phyloP scores from a whole-genome alignment of 2,888 invertebrate genomes.

The Scaptomyza reducta region DNA sequence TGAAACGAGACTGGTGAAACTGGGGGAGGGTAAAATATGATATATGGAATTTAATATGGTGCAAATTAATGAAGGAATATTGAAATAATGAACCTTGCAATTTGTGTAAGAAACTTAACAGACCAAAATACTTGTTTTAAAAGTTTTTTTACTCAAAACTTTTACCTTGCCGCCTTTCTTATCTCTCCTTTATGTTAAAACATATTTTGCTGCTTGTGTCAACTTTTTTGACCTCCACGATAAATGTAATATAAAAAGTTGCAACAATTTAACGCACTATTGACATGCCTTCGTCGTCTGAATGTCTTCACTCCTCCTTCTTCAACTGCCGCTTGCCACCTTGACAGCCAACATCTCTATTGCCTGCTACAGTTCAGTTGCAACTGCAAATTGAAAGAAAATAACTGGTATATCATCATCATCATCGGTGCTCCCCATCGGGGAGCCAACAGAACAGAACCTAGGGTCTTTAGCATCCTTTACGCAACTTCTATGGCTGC shows the following conservation, averaged over 20 bases:
- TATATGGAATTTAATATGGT: background rate
- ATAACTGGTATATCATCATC: slow-evolving; percentile 58
- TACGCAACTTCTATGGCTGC: slow-evolving; percentile 15
- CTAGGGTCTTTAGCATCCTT: background rate
- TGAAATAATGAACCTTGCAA: too few species aligned
- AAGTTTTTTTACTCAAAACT: too few species aligned
- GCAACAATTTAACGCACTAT: slow-evolving; percentile 1
- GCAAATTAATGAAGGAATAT: background rate
- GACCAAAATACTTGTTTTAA: too few species aligned
- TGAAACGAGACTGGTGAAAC: background rate
- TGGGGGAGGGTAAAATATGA: too few species aligned
- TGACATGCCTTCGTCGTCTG: too few species aligned
- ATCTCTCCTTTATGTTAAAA: background rate
- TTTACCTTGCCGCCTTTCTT: background rate
- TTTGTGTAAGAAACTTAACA: background rate
- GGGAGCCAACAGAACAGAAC: background rate
- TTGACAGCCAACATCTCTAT: slow-evolving; percentile 2
- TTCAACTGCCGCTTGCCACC: background rate
- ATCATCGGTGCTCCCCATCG: background rate
- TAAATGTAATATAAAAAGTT: slow-evolving; percentile 12
- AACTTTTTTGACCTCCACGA: background rate
- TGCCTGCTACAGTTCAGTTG: slow-evolving; percentile 10
- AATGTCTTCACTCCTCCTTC: slow-evolving; percentile 3
- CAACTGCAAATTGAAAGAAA: slow-evolving; percentile 73
- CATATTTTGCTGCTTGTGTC: background rate